These are phyloP conservation scores for Rhinogobius similis DNA, from an alignment of 2,113 vertebrate genomes.

Conservation along the genomic window DNA sequence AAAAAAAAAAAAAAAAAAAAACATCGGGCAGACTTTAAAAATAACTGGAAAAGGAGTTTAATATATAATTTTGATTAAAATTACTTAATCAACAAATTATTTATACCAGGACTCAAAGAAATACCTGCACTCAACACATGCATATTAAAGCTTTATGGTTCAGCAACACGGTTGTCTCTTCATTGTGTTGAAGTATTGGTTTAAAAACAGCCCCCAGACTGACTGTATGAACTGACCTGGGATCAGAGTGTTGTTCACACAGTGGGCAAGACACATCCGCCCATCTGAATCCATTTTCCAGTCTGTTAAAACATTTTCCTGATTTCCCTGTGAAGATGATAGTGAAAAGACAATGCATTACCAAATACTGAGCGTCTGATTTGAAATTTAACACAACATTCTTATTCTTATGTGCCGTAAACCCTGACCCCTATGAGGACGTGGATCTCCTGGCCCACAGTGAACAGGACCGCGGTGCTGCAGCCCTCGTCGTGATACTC, in stretches of 20 bases:
- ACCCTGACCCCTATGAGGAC: conserved; percentile 86
- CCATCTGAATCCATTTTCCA: conserved; percentile 81
- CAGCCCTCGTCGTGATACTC: conserved; percentile 83
- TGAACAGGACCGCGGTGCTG: conserved; percentile 77
- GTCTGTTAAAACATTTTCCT: conserved; percentile 79
- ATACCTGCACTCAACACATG: too few relatives aligned
- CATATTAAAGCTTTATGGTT: too few relatives aligned
- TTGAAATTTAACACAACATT: too few relatives aligned
- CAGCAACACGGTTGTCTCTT: too few relatives aligned
- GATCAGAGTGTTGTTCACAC: conserved; percentile 80
- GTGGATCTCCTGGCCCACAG: conserved; percentile 72
- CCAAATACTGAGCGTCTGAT: not conserved
- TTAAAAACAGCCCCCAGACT: too few relatives aligned
- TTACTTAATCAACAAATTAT: too few relatives aligned
- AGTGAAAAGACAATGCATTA: not conserved
- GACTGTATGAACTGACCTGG: conserved; percentile 77
- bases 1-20: too few relatives aligned
- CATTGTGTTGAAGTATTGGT: too few relatives aligned
- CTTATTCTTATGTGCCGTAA: not conserved
- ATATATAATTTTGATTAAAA: not conserved
- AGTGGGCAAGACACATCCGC: conserved; percentile 71
- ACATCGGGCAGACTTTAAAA: too few relatives aligned
- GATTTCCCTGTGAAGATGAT: conserved; percentile 76
- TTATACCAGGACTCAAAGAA: too few relatives aligned
- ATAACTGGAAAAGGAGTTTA: too few relatives aligned